phyloP scores from a whole-genome alignment of 1,140 invertebrate genomes.

The Anastatus disparis region DNA sequence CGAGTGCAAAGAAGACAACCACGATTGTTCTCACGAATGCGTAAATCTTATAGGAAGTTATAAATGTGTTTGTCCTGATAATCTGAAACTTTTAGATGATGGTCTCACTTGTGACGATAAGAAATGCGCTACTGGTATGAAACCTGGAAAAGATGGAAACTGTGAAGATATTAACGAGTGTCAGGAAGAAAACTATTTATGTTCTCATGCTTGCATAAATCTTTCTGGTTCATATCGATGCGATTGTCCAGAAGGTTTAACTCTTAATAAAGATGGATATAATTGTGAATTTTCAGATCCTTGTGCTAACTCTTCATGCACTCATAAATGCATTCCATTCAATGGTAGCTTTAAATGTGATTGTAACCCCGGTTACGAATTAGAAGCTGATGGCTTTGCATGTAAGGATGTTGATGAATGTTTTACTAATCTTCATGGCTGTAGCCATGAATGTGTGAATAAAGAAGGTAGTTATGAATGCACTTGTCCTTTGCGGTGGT shows the following conservation, averaged over 20 bases:
- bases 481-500: constrained; percentile 61
- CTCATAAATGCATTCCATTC: constrained; percentile 28
- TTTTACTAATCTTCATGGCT: constrained; percentile 32
- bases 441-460: constrained; percentile 51
- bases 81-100: constrained; percentile 77
- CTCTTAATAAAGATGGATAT: constrained; percentile 43
- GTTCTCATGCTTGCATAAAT: constrained; percentile 55
- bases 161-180: constrained; percentile 75
- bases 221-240: constrained; percentile 74
- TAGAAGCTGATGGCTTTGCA: constrained; percentile 51
- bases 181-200: constrained; percentile 73
- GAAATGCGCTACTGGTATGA: constrained; percentile 67
- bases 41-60: constrained; percentile 83
- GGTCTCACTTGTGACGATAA: constrained; percentile 75
- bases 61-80: constrained; percentile 79
- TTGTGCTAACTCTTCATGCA: constrained; percentile 41
- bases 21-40: constrained; percentile 76
- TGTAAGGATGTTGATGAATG: constrained; percentile 68
- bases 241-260: constrained; percentile 75
- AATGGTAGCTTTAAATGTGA: constrained; percentile 53
- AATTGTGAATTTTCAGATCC: constrained; percentile 28
- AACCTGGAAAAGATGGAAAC: constrained; percentile 55
- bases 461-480: constrained; percentile 65
- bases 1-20: constrained; percentile 75
- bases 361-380: constrained; percentile 45